Evolutionary conservation across 2,888 invertebrate genomes (phyloP).

Genomic region (Zeuzera pyrina): DNA sequence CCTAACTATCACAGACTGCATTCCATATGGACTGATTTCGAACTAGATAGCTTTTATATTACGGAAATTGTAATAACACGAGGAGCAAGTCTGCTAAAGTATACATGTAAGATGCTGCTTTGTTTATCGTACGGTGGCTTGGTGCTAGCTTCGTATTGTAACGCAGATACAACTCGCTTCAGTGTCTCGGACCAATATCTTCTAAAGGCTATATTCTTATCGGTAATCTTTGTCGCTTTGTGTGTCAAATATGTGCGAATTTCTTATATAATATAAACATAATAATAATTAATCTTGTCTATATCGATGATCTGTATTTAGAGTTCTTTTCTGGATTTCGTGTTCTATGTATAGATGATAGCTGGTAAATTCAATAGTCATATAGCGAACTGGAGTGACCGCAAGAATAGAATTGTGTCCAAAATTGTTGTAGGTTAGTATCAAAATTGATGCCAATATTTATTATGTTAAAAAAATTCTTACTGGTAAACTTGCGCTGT

Average conservation of each 20-base stretch:
- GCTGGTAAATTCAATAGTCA: constrained; percentile 53
- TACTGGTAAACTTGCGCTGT: constrained; percentile 33
- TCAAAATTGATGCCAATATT: constrained; percentile 55
- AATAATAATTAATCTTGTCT: constrained; percentile 48
- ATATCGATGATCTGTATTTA: constrained; percentile 71
- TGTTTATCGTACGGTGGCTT: constrained; percentile 61
- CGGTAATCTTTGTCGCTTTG: constrained; percentile 66
- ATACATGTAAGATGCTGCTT: constrained; percentile 36
- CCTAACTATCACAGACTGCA: constrained; percentile 8
- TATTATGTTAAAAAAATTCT: constrained; percentile 29
- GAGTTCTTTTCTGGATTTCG: constrained; percentile 43
- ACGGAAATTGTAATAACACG: constrained; percentile 18
- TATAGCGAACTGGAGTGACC: constrained; percentile 39
- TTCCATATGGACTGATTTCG: constrained; percentile 15
- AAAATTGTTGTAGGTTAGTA: constrained; percentile 60
- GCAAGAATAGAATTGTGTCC: constrained; percentile 52
- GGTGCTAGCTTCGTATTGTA: constrained; percentile 62
- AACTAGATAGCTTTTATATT: constrained; percentile 49
- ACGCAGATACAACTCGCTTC: constrained; percentile 61
- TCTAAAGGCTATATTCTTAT: constrained; percentile 54
- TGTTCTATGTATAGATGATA: constrained; percentile 43
- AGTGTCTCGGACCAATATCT: constrained; percentile 71
- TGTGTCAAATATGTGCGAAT: constrained; percentile 72
- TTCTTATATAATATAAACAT: constrained; percentile 62
- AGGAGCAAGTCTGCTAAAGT: constrained; percentile 20